Evolutionary conservation across 2,797 vertebrate genomes (phyloP).

Genomic region (Chelmon rostratus): DNA sequence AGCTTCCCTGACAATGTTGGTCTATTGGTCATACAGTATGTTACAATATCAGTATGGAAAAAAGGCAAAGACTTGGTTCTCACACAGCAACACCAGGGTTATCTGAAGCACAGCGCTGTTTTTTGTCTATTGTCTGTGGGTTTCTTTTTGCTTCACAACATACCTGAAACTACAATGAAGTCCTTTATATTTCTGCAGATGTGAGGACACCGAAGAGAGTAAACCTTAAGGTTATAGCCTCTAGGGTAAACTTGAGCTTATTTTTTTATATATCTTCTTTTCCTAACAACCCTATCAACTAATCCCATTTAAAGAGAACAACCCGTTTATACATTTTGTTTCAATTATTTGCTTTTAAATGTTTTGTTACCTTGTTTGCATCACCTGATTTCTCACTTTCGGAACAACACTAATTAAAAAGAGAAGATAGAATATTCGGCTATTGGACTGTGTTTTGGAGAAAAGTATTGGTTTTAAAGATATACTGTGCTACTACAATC

Average conservation of each 20-base stretch:
- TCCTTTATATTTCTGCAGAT: constrained; percentile 93
- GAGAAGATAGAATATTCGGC: neutral
- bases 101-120: constrained; percentile 38
- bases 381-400: constrained; percentile 43
- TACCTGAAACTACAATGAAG: constrained; percentile 83
- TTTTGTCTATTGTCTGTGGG: constrained; percentile 53
- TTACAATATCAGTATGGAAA: constrained; percentile 17
- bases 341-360: constrained; percentile 62
- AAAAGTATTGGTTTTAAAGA: constrained; percentile 22
- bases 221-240: constrained; percentile 89
- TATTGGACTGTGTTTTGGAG: neutral
- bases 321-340: constrained; percentile 58
- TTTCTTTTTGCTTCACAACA: constrained; percentile 57
- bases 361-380: constrained; percentile 84
- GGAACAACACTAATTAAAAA: neutral
- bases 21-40: neutral
- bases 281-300: constrained; percentile 78
- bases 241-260: constrained; percentile 89
- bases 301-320: constrained; percentile 78
- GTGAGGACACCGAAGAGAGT: constrained; percentile 90
- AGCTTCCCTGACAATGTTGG: constrained; percentile 17
- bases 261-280: constrained; percentile 70
- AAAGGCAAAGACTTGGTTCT: neutral
- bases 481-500: constrained; percentile 18
- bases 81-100: constrained; percentile 18